Percentiles rank a stretch among this genome's conserved stretches.
Evolutionary conservation across 2,797 vertebrate genomes (phyloP).

Genomic region (Scarus forsteni): DNA sequence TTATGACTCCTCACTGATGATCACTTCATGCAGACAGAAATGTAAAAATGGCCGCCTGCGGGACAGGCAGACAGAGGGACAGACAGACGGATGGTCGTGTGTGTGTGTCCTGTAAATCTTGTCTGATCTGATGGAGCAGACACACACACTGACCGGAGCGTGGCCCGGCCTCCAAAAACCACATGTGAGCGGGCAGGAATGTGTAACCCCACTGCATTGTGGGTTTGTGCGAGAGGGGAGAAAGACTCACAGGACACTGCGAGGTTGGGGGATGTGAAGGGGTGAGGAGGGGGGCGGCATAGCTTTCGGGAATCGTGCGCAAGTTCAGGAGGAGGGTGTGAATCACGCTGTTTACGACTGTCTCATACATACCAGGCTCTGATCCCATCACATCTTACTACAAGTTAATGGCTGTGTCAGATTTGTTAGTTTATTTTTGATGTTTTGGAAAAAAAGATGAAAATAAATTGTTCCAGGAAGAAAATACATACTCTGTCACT

Average conservation of each 20-base stretch:
- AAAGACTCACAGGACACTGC: slow-evolving; percentile 72
- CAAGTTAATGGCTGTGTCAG: too few species aligned
- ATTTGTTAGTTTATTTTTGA: too few species aligned
- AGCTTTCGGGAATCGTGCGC: slow-evolving; percentile 65
- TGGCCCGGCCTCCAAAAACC: slow-evolving; percentile 63
- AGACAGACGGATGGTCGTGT: slow-evolving; percentile 16
- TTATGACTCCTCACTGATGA: slow-evolving; percentile 19
- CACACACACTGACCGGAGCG: slow-evolving; percentile 60
- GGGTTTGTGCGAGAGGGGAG: slow-evolving; percentile 58
- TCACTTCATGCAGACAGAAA: slow-evolving; percentile 34
- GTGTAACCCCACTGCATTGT: slow-evolving; percentile 64
- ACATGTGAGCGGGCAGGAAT: slow-evolving; percentile 77
- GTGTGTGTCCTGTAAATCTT: slow-evolving; percentile 32
- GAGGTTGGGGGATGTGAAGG: slow-evolving; percentile 39
- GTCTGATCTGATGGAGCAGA: slow-evolving; percentile 27
- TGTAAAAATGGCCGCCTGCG: slow-evolving; percentile 5
- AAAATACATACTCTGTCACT: background rate
- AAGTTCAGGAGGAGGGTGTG: slow-evolving; percentile 55
- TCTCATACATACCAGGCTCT: background rate
- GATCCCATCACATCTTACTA: too few species aligned
- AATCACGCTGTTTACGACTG: slow-evolving; percentile 54
- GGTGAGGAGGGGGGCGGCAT: slow-evolving; percentile 5
- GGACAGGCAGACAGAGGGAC: slow-evolving; percentile 1
- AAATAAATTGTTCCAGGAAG: background rate
- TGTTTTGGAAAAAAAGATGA: too few species aligned